These are phyloP conservation scores for Neogobius melanostomus DNA, from an alignment of 2,113 vertebrate species.

Conservation along the genomic window DNA sequence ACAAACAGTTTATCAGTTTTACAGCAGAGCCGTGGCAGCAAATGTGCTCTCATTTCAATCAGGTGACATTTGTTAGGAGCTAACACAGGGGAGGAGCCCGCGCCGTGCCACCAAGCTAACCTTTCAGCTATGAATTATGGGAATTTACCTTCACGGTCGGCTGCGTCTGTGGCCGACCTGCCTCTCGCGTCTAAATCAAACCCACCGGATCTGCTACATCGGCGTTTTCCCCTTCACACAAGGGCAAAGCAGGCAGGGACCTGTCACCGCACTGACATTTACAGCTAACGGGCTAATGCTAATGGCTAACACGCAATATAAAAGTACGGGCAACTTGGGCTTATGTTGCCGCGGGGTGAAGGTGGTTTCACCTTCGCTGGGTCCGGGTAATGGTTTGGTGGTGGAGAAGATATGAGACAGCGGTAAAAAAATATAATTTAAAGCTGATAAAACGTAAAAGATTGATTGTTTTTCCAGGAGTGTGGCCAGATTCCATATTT, in stretches of 20 bases:
- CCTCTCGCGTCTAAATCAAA: slow-evolving; percentile 93
- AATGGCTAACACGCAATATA: slow-evolving; percentile 21
- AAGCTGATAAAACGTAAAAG: neutral
- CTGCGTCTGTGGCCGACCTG: slow-evolving; percentile 82
- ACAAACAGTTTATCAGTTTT: slow-evolving; percentile 61
- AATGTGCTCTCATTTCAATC: slow-evolving; percentile 73
- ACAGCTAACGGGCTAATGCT: slow-evolving; percentile 46
- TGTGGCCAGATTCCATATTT: too few species aligned
- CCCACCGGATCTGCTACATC: slow-evolving; percentile 84
- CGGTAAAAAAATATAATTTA: neutral
- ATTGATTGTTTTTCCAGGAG: neutral
- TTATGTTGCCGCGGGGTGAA: neutral
- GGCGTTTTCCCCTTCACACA: slow-evolving; percentile 88
- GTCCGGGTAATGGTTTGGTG: slow-evolving; percentile 10
- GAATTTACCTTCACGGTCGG: slow-evolving; percentile 97
- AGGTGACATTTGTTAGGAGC: slow-evolving; percentile 86
- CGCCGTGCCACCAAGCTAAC: slow-evolving; percentile 81
- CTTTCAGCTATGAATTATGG: slow-evolving; percentile 96
- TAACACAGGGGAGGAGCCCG: slow-evolving; percentile 77
- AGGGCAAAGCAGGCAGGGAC: slow-evolving; percentile 74
- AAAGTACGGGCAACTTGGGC: neutral
- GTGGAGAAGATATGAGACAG: slow-evolving; percentile 8
- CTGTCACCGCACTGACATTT: slow-evolving; percentile 78
- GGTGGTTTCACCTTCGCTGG: slow-evolving; percentile 11
- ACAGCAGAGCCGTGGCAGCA: slow-evolving; percentile 46